These are phyloP conservation scores for Busseola fusca DNA, from an alignment of 2,888 invertebrate genomes.

Conservation along the genomic window DNA sequence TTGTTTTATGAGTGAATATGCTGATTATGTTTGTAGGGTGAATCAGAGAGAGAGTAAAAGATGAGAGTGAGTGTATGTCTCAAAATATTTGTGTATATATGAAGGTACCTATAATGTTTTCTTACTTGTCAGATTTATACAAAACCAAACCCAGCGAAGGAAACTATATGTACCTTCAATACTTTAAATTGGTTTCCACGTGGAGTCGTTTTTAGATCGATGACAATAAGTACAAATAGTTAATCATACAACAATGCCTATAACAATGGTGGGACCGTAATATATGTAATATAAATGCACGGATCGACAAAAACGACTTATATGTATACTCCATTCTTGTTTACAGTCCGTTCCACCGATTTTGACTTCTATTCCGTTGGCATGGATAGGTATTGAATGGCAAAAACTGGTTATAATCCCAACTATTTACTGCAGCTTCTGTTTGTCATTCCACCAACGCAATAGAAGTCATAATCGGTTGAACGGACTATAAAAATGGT, in stretches of 20 bases:
- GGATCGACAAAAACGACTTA: background rate
- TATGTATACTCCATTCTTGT: background rate
- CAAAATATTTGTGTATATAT: background rate
- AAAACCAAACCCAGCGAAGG: background rate
- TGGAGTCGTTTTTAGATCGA: background rate
- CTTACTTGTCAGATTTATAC: background rate
- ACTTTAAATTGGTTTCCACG: background rate
- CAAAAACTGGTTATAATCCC: too few species aligned
- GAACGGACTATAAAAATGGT: too few species aligned
- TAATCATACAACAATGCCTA: background rate
- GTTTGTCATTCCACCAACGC: too few species aligned
- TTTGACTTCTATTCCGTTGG: too few species aligned
- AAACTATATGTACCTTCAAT: background rate
- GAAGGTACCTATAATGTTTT: too few species aligned
- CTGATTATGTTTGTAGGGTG: background rate
- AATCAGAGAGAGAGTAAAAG: constrained; percentile 1
- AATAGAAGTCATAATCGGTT: too few species aligned
- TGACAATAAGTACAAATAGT: background rate
- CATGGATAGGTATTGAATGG: too few species aligned
- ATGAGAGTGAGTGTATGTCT: background rate
- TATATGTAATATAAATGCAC: background rate
- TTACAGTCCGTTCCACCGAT: too few species aligned
- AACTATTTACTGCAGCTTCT: too few species aligned
- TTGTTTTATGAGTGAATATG: background rate
- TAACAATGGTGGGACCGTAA: background rate